Conservation (phyloP, 1,140 invertebrate genomes). For the Agraylea sexmaculata region DNA sequence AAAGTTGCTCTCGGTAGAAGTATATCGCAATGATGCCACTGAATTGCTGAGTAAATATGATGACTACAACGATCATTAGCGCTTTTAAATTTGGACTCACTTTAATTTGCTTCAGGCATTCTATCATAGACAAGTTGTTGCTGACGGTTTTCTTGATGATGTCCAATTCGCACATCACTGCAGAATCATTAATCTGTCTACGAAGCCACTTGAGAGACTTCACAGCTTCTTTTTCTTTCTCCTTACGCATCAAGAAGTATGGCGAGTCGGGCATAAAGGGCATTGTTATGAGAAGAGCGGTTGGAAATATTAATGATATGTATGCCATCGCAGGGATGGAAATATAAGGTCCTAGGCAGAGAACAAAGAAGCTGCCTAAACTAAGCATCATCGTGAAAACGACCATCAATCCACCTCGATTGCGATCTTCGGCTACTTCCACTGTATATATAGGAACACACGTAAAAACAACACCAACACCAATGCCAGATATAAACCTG, state of each 20-base stretch:
- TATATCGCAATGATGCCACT: not conserved
- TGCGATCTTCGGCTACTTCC: conserved; percentile 30
- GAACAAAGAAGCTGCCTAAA: not conserved
- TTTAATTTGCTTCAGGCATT: not conserved
- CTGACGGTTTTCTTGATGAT: not conserved
- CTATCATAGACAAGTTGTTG: not conserved
- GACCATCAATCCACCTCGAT: not conserved
- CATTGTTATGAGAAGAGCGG: not conserved
- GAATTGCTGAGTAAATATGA: not conserved
- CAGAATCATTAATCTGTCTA: not conserved
- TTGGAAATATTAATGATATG: not conserved
- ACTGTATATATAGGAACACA: conserved; percentile 33
- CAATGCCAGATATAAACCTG: conserved; percentile 30
- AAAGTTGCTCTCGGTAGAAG: not conserved
- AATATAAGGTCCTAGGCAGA: not conserved
- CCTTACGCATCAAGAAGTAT: not conserved
- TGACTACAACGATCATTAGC: not conserved
- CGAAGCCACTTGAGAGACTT: not conserved
- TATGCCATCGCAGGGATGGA: not conserved
- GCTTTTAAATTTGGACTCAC: not conserved
- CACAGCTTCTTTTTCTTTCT: not conserved
- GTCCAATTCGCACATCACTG: not conserved
- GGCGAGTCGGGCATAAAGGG: not conserved
- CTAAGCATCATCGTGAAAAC: not conserved
- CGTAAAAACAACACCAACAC: conserved; percentile 28